These are phyloP conservation scores for Epinephelus cyanopodus DNA, from an alignment of 2,113 vertebrate genomes.

Conservation along the genomic window DNA sequence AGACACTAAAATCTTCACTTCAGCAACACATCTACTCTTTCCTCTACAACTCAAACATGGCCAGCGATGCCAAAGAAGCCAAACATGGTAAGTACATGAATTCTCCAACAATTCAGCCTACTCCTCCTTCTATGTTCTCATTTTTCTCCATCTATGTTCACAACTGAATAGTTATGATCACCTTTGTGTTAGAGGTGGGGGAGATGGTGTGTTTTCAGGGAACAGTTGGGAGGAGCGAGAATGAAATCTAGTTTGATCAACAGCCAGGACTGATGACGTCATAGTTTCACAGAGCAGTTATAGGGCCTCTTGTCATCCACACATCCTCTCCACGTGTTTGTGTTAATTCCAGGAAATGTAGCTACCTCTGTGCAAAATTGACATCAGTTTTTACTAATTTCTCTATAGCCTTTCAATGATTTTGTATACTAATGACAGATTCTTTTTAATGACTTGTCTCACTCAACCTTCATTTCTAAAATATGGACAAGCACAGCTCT, in stretches of 20 bases:
- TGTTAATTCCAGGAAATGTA: neutral
- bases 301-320: neutral
- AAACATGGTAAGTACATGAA: neutral
- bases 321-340: neutral
- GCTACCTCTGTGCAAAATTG: neutral
- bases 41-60: neutral
- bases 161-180: too few relatives aligned
- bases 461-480: too few relatives aligned
- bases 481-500: too few relatives aligned
- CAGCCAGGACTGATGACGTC: neutral
- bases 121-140: too few relatives aligned
- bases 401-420: neutral
- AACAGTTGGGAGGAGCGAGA: neutral
- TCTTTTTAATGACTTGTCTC: too few relatives aligned
- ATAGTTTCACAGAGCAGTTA: neutral
- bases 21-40: neutral
- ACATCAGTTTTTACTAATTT: too few relatives aligned
- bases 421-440: neutral
- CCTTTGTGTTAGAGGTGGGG: too few relatives aligned
- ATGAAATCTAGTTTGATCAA: neutral
- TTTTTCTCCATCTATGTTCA: too few relatives aligned
- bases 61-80: neutral
- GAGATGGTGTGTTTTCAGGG: neutral
- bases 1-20: neutral
- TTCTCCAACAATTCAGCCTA: neutral